phyloP scores from a whole-genome alignment of 2,797 vertebrate genomes.

The Graptemys geographica region DNA sequence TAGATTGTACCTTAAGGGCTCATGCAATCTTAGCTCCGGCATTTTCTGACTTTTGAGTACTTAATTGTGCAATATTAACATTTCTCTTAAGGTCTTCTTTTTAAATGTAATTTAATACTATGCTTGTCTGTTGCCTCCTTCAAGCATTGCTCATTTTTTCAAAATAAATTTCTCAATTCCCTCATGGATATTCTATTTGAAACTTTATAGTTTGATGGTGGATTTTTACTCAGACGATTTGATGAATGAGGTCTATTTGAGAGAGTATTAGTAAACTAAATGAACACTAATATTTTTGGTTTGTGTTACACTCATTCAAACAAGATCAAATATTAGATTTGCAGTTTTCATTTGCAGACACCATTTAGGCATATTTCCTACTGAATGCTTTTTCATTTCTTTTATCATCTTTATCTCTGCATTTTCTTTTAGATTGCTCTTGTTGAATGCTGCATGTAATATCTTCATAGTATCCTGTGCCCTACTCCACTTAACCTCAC shows the following conservation, averaged over 20 bases:
- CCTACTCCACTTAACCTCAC: not conserved
- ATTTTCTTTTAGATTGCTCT: not conserved
- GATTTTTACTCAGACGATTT: not conserved
- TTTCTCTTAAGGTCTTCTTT: slow-evolving; percentile 49
- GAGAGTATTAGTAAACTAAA: not conserved
- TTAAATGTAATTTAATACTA: slow-evolving; percentile 31
- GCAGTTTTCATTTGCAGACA: not conserved
- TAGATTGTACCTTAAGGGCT: not conserved
- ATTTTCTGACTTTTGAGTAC: slow-evolving; percentile 59
- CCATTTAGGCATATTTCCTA: not conserved
- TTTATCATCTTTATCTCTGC: not conserved
- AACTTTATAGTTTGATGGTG: not conserved
- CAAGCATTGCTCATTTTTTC: slow-evolving; percentile 1
- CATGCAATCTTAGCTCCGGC: slow-evolving; percentile 2
- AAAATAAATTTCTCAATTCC: slow-evolving; percentile 1
- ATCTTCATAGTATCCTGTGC: not conserved
- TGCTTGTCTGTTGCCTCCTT: not conserved
- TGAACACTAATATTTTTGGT: slow-evolving; percentile 4
- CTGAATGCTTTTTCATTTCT: not conserved
- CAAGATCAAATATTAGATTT: not conserved
- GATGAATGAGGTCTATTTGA: rapidly evolving
- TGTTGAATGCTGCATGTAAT: rapidly evolving
- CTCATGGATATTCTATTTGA: not conserved
- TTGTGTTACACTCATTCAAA: not conserved
- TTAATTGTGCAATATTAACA: slow-evolving; percentile 3